phyloP scores from a whole-genome alignment of 2,113 vertebrate species.

The Equus quagga region DNA sequence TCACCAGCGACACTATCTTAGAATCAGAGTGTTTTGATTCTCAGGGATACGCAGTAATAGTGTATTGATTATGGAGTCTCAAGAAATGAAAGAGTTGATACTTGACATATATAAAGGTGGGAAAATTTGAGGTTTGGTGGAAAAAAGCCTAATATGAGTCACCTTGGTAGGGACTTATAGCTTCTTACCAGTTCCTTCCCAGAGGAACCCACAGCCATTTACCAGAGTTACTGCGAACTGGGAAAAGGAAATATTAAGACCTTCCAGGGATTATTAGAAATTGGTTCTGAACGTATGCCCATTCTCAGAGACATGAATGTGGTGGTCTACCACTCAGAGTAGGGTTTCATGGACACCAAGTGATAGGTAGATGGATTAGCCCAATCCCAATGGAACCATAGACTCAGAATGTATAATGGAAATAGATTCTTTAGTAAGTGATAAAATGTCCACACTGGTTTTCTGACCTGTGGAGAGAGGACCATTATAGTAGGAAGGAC shows the following conservation, averaged over 20 bases:
- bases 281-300: not conserved
- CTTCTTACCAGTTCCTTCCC: not conserved
- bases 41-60: not conserved
- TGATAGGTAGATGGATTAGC: not conserved
- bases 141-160: not conserved
- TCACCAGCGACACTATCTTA: not conserved
- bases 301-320: not conserved
- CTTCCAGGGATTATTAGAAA: not conserved
- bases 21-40: not conserved
- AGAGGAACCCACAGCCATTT: not conserved
- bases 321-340: not conserved
- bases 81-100: not conserved
- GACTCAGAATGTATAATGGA: not conserved
- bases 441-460: not conserved
- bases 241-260: not conserved
- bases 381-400: not conserved
- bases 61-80: not conserved
- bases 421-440: not conserved
- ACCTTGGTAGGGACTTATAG: not conserved
- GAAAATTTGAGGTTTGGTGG: not conserved
- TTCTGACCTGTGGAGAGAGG: not conserved
- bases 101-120: not conserved
- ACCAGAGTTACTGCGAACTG: not conserved
- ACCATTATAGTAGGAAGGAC: not conserved
- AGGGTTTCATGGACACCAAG: not conserved